A percentile compares a stretch with the other conserved stretches of the same genome.
These are phyloP conservation scores for Ascidia mentula DNA, from an alignment of 23 tunicate genomes.

Conservation along the genomic window DNA sequence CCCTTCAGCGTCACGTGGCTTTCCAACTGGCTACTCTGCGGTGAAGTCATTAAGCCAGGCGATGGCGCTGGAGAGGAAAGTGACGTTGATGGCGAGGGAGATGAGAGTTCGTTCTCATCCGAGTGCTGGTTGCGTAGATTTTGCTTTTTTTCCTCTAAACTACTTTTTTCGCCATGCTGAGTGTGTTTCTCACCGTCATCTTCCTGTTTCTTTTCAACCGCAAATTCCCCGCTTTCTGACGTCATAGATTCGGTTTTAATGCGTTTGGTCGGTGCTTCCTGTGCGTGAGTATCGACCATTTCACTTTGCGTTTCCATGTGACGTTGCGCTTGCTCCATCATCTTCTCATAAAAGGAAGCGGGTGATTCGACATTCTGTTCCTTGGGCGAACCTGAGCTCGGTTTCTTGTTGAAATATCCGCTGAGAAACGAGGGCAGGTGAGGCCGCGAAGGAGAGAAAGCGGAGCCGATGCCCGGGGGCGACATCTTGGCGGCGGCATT, in stretches of 20 bases:
- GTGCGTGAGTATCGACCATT: neutral
- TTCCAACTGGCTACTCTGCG: conserved; percentile 5
- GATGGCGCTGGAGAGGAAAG: conserved; percentile 1
- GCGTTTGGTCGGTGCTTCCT: neutral
- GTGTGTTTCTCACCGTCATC: neutral
- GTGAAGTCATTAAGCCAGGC: conserved; percentile 14
- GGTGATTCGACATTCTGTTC: conserved; percentile 10
- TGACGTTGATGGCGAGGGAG: conserved; percentile 24
- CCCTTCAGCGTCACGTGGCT: conserved; percentile 31
- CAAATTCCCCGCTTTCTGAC: neutral
- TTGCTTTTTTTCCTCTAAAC: neutral
- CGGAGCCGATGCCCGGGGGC: neutral
- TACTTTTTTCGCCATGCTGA: neutral
- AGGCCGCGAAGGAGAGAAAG: conserved; percentile 47
- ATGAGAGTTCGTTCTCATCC: neutral
- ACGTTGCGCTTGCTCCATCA: conserved; percentile 27
- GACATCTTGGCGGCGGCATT: neutral
- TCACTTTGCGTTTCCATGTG: neutral
- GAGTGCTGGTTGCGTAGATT: neutral
- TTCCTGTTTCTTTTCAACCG: neutral
- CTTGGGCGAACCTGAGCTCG: conserved; percentile 12
- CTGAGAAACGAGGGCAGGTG: conserved; percentile 65
- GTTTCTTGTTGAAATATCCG: conserved; percentile 39
- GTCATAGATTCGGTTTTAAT: neutral
- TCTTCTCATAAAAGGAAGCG: conserved; percentile 16